Conservation (phyloP, 2,797 vertebrate species). For the Sebastes vulpes region DNA sequence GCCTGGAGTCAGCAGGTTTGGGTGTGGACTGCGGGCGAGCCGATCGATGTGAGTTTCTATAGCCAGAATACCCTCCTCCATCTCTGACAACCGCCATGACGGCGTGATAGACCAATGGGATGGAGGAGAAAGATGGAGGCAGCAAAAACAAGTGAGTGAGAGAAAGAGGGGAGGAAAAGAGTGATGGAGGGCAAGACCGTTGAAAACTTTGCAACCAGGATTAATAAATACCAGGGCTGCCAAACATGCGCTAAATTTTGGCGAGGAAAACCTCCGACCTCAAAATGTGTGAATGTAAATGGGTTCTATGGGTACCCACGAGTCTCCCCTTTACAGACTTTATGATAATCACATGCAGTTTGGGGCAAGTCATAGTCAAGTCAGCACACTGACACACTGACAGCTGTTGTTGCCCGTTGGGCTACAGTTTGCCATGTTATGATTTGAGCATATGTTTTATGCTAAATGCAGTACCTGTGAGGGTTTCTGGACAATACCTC, state of each 20-base stretch:
- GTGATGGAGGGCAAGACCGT: conserved; percentile 12
- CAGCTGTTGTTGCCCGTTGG: too few relatives aligned
- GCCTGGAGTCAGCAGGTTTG: conserved; percentile 83
- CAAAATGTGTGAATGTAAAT: rapidly evolving
- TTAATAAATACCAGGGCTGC: conserved; percentile 1
- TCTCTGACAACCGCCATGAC: conserved; percentile 77
- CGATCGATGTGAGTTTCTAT: conserved; percentile 84
- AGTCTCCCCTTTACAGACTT: too few relatives aligned
- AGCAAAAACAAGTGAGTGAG: conserved; percentile 24
- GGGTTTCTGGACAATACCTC: not conserved
- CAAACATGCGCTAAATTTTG: too few relatives aligned
- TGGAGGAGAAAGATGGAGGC: conserved; percentile 42
- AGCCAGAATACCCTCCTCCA: conserved; percentile 77
- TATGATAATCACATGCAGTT: too few relatives aligned
- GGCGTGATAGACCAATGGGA: conserved; percentile 62
- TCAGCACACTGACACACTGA: not conserved
- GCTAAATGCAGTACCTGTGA: not conserved
- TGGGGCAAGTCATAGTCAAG: not conserved
- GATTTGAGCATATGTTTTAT: not conserved
- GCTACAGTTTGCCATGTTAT: not conserved
- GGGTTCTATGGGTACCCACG: too few relatives aligned
- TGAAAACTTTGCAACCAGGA: not conserved
- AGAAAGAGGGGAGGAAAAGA: not conserved
- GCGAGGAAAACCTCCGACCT: too few relatives aligned
- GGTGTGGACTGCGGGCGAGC: conserved; percentile 64